Evolutionary conservation across 2,113 vertebrate species (phyloP).

Genomic region (Agapornis roseicollis): DNA sequence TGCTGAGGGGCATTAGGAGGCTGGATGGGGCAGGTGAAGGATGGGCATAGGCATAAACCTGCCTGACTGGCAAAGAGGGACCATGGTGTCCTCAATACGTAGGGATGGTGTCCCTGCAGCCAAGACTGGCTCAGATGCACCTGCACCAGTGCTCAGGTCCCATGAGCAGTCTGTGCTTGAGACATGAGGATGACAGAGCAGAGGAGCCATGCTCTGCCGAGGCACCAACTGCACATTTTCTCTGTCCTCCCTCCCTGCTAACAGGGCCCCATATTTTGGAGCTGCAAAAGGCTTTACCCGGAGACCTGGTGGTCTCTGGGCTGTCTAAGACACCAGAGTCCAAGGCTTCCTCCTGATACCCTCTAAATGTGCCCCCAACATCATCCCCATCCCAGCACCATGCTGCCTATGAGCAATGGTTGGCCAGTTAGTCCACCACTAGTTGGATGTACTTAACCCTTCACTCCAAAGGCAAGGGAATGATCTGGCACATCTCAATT

Average conservation of each 20-base stretch:
- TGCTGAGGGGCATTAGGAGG: neutral
- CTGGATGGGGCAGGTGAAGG: neutral
- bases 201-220: rapidly evolving
- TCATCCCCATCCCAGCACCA: rapidly evolving
- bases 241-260: neutral
- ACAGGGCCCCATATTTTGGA: neutral
- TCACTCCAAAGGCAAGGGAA: neutral
- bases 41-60: neutral
- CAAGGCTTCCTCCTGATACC: neutral
- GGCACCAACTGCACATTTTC: neutral
- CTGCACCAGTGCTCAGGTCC: neutral
- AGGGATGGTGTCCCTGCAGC: neutral
- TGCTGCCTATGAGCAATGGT: neutral
- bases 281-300: neutral
- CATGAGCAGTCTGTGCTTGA: neutral
- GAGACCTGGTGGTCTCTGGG: neutral
- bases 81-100: rapidly evolving
- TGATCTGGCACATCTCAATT: neutral
- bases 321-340: neutral
- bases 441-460: neutral
- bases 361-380: rapidly evolving
- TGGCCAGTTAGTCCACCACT: neutral
- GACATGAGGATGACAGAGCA: neutral
- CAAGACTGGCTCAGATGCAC: neutral
- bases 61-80: neutral